These are phyloP conservation scores for Spodoptera picta DNA, from an alignment of 2,888 invertebrate species.

Conservation along the genomic window DNA sequence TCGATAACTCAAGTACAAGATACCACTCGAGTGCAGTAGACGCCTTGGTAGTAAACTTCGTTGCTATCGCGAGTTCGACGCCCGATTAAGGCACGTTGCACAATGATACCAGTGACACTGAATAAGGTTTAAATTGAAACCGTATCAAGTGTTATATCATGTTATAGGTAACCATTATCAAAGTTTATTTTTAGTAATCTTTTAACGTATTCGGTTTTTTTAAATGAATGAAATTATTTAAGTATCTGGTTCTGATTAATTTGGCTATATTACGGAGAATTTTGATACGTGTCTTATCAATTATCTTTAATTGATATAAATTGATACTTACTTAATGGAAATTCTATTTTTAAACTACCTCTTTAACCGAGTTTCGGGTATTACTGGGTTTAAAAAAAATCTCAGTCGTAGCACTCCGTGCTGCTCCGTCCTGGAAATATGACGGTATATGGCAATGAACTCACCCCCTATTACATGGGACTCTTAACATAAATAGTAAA, in stretches of 20 bases:
- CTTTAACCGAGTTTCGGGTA: too few species aligned
- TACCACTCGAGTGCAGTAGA: conserved; percentile 60
- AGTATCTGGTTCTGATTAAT: conserved; percentile 6
- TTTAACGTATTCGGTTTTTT: conserved; percentile 28
- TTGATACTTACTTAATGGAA: too few species aligned
- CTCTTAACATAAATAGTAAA: too few species aligned
- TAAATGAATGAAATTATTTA: conserved; percentile 9
- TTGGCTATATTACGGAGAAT: conserved; percentile 8
- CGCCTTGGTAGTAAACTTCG: conserved; percentile 86
- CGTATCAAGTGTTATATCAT: conserved; percentile 40
- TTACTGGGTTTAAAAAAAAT: too few species aligned
- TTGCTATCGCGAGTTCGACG: conserved; percentile 76
- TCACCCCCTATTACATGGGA: too few species aligned
- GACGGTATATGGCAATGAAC: too few species aligned
- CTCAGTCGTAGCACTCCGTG: too few species aligned
- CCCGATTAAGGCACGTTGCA: conserved; percentile 68
- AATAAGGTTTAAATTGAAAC: conserved; percentile 64
- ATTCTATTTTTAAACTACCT: too few species aligned
- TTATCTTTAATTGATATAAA: too few species aligned
- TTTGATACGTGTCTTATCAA: conserved; percentile 4
- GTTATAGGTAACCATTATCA: conserved; percentile 33
- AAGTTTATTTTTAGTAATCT: conserved; percentile 26
- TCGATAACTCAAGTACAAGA: conserved; percentile 51
- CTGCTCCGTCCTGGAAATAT: too few species aligned
- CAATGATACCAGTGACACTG: conserved; percentile 75